Evolutionary conservation across 2,888 invertebrate genomes (phyloP).

Genomic region (Andrena bucephala): DNA sequence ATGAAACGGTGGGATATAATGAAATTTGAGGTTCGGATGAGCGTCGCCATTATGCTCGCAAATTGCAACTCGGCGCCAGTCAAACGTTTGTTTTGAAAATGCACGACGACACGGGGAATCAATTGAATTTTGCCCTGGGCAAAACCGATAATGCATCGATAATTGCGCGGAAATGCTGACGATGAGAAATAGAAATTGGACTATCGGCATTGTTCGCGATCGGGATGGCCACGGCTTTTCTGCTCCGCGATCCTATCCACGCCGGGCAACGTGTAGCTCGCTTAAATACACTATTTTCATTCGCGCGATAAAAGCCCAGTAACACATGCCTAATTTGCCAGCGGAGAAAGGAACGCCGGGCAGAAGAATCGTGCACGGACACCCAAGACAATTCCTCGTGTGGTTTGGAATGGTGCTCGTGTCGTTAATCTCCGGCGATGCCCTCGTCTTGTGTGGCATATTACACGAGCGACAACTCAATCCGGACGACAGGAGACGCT

Average conservation of each 20-base stretch:
- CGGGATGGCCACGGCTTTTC: not conserved
- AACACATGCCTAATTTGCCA: too few species aligned
- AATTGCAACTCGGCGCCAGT: constrained; percentile 5
- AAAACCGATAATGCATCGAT: constrained; percentile 32
- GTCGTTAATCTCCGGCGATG: constrained; percentile 41
- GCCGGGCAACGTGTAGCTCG: not conserved
- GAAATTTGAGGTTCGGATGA: constrained; percentile 5
- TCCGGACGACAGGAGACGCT: constrained; percentile 50
- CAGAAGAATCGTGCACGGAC: not conserved
- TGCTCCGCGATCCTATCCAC: not conserved
- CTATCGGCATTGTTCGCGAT: constrained; percentile 6
- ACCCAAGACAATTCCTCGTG: constrained; percentile 17
- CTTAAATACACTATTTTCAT: too few species aligned
- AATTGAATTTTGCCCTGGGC: constrained; percentile 8
- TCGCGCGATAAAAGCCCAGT: too few species aligned
- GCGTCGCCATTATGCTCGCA: constrained; percentile 16
- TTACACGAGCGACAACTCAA: constrained; percentile 65
- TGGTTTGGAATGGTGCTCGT: constrained; percentile 1
- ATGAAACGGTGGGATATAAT: not conserved
- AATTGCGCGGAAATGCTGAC: constrained; percentile 15
- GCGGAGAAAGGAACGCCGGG: too few species aligned
- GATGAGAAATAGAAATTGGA: constrained; percentile 31
- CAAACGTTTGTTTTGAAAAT: constrained; percentile 33
- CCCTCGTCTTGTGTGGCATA: constrained; percentile 34
- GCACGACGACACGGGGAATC: not conserved